Evolutionary conservation across 92 coral and sea anemone species (phyloP).

Genomic region (Umimayanthus chanpuru): DNA sequence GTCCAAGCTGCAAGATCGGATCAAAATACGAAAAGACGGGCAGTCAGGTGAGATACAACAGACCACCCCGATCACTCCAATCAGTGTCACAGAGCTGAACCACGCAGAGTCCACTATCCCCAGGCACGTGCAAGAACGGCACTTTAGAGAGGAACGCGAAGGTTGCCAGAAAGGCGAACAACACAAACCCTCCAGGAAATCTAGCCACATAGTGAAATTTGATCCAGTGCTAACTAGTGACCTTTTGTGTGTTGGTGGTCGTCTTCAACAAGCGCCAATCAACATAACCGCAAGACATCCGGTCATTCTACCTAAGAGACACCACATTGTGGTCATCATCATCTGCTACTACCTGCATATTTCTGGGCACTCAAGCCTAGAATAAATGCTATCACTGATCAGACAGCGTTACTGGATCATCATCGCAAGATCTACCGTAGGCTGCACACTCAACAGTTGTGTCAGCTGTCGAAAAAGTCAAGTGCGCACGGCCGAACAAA

Average conservation of each 20-base stretch:
- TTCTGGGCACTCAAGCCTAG: conserved; percentile 64
- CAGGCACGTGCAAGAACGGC: conserved; percentile 30
- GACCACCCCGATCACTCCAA: neutral
- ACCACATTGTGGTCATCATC: conserved; percentile 52
- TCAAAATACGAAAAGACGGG: neutral
- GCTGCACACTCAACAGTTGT: conserved; percentile 43
- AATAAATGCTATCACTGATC: conserved; percentile 54
- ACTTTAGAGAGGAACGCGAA: conserved; percentile 22
- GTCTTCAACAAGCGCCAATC: conserved; percentile 46
- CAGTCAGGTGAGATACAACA: conserved; percentile 1
- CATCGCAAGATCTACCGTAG: conserved; percentile 47
- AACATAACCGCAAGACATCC: conserved; percentile 32
- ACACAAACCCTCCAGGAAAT: neutral
- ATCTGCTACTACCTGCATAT: conserved; percentile 45
- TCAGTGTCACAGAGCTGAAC: conserved; percentile 22
- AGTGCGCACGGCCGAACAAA: conserved; percentile 58
- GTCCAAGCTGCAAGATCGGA: conserved; percentile 13
- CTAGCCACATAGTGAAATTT: neutral
- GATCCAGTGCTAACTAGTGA: neutral
- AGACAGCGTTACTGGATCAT: conserved; percentile 57
- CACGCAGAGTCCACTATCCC: neutral
- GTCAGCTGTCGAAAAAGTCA: conserved; percentile 60
- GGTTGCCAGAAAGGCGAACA: conserved; percentile 9
- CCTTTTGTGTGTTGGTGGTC: conserved; percentile 48
- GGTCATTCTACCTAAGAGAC: conserved; percentile 40